phyloP scores from a whole-genome alignment of 2,888 invertebrate species.

The Noctua fimbriata region DNA sequence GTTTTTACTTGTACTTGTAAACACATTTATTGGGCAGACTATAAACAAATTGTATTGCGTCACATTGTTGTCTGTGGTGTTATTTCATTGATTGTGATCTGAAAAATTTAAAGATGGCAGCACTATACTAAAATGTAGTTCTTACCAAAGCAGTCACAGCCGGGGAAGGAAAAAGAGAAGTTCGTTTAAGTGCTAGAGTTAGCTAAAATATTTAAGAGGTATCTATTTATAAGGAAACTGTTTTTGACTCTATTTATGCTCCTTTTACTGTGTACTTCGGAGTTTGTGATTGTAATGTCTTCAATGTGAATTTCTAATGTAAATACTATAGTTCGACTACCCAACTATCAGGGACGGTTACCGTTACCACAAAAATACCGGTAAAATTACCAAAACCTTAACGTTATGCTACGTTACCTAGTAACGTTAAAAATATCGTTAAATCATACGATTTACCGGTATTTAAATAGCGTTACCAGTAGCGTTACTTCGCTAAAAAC shows the following conservation, averaged over 20 bases:
- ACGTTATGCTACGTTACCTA: too few species aligned
- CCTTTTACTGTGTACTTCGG: constrained; percentile 32
- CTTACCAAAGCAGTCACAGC: neutral
- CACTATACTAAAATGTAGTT: constrained; percentile 6
- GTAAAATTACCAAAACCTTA: too few species aligned
- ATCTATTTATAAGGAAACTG: constrained; percentile 24
- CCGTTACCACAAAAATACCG: too few species aligned
- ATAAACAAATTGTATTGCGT: neutral
- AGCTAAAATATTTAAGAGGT: constrained; percentile 22
- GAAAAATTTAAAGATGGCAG: constrained; percentile 15
- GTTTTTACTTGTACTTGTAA: neutral
- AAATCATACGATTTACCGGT: too few species aligned
- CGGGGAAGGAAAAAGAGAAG: neutral
- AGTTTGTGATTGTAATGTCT: constrained; percentile 49
- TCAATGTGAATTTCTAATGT: constrained; percentile 48
- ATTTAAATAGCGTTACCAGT: too few species aligned
- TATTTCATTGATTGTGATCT: constrained; percentile 7
- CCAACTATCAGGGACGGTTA: too few species aligned
- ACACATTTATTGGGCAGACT: constrained; percentile 25
- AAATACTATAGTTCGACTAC: constrained; percentile 20
- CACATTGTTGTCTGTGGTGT: neutral
- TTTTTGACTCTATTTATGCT: constrained; percentile 59
- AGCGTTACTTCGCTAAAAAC: too few species aligned
- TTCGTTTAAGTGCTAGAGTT: constrained; percentile 23
- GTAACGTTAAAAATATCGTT: too few species aligned